phyloP scores from a whole-genome alignment of 2,797 vertebrate genomes.

The Poecilia gillii region DNA sequence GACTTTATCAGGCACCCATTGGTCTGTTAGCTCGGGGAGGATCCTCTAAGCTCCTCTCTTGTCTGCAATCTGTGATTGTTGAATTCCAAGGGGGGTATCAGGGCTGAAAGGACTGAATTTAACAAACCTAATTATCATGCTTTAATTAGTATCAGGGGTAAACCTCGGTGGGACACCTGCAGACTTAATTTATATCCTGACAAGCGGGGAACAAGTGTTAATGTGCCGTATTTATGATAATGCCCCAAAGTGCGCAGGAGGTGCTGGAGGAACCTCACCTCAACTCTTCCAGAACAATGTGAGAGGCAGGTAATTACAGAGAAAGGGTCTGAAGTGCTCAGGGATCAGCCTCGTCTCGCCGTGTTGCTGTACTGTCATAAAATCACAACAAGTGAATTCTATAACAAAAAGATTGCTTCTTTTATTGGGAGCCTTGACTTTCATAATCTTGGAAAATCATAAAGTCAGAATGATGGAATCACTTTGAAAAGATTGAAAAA shows the following conservation, averaged over 20 bases:
- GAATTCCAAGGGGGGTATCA: conserved; percentile 80
- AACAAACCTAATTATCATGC: conserved; percentile 99
- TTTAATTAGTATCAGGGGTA: conserved; percentile 99
- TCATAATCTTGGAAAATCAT: conserved; percentile 30
- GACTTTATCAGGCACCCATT: conserved; percentile 75
- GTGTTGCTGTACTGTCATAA: conserved; percentile 62
- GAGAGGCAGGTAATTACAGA: conserved; percentile 82
- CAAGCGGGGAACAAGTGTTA: conserved; percentile 99
- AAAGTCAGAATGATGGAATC: conserved; percentile 12
- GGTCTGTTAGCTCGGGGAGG: conserved; percentile 71
- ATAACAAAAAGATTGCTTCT: conserved; percentile 26
- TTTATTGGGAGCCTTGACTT: conserved; percentile 28
- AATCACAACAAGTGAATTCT: conserved; percentile 36
- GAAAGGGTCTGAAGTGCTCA: conserved; percentile 64
- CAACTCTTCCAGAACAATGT: conserved; percentile 76
- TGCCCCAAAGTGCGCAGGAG: conserved; percentile 85
- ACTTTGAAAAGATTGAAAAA: conserved; percentile 10
- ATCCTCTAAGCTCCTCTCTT: conserved; percentile 77
- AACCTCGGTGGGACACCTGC: conserved; percentile 99
- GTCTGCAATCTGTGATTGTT: conserved; percentile 83
- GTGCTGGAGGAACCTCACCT: conserved; percentile 80
- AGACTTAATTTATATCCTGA: conserved; percentile 99
- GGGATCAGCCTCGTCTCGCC: conserved; percentile 62
- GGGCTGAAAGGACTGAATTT: conserved; percentile 88
- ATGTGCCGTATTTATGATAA: conserved; percentile 99